phyloP scores from a whole-genome alignment of 2,888 invertebrate genomes.

The Sphaerophoria taeniata region DNA sequence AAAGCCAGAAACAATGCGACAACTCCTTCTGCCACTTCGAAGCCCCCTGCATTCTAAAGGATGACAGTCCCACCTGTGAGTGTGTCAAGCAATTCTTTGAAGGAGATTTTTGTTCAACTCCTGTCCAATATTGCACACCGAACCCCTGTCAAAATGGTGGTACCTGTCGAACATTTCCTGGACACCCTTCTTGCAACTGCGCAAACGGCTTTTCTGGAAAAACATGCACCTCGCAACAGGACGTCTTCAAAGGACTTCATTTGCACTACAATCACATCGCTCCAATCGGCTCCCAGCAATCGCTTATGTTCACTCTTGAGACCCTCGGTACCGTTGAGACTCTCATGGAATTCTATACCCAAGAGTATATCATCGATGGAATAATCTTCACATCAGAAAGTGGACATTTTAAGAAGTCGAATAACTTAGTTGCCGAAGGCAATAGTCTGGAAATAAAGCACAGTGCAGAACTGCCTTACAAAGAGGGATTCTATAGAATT shows the following conservation, averaged over 20 bases:
- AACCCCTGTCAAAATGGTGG: conserved; percentile 76
- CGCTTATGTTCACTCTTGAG: conserved; percentile 64
- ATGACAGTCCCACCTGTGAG: conserved; percentile 56
- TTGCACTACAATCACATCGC: conserved; percentile 76
- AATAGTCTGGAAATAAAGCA: conserved; percentile 57
- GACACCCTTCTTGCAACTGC: conserved; percentile 74
- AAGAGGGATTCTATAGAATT: conserved; percentile 74
- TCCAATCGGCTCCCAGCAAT: conserved; percentile 57
- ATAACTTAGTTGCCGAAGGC: conserved; percentile 58
- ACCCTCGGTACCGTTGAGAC: conserved; percentile 54
- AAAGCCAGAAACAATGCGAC: conserved; percentile 49
- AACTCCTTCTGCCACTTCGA: conserved; percentile 74
- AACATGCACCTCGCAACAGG: conserved; percentile 60
- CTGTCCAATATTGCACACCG: conserved; percentile 64
- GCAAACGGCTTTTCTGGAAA: conserved; percentile 60
- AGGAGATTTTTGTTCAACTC: conserved; percentile 64
- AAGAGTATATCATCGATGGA: conserved; percentile 74
- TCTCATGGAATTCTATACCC: conserved; percentile 67
- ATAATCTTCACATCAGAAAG: conserved; percentile 37
- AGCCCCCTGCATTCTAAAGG: conserved; percentile 62
- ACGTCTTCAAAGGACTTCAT: conserved; percentile 65
- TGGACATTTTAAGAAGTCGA: conserved; percentile 36
- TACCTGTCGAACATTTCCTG: conserved; percentile 64
- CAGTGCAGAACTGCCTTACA: conserved; percentile 72
- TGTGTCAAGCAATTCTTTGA: conserved; percentile 74